Conservation (phyloP, 1,140 invertebrate species). For the Zaprionus camerounensis region DNA sequence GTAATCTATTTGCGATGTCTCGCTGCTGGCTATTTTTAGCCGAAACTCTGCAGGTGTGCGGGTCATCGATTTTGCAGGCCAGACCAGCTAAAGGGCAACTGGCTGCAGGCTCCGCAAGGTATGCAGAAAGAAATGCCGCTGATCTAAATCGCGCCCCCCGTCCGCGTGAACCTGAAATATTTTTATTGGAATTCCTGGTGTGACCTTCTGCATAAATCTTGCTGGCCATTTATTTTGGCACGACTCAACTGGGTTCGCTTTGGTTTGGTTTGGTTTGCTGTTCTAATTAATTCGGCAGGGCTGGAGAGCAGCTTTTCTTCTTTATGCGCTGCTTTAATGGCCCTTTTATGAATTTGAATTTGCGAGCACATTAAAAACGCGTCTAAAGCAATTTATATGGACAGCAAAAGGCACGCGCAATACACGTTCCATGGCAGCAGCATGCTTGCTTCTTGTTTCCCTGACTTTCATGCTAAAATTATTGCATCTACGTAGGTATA, state of each 20-base stretch:
- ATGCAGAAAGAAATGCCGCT: conserved; percentile 3
- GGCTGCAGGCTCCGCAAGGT: neutral
- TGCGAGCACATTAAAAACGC: conserved; percentile 37
- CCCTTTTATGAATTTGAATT: conserved; percentile 63
- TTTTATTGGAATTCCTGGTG: conserved; percentile 50
- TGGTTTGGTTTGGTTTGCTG: conserved; percentile 1
- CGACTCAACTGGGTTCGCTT: neutral
- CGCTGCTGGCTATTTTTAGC: conserved; percentile 26
- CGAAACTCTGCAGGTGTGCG: conserved; percentile 10
- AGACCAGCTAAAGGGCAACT: neutral
- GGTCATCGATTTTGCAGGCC: conserved; percentile 14
- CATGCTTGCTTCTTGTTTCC: neutral
- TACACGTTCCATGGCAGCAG: neutral
- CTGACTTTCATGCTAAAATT: conserved; percentile 19
- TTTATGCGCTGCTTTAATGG: conserved; percentile 61
- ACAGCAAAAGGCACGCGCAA: conserved; percentile 11
- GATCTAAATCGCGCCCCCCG: neutral
- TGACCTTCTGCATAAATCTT: conserved; percentile 64
- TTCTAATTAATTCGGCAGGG: conserved; percentile 66
- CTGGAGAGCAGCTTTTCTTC: conserved; percentile 39
- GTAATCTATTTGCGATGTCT: conserved; percentile 45
- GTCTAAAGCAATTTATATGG: conserved; percentile 42
- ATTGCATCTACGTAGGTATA: conserved; percentile 18
- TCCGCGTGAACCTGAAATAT: conserved; percentile 32
- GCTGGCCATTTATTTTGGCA: conserved; percentile 57